phyloP scores from a whole-genome alignment of 2,888 invertebrate species.

The Trachelus troglodyta region DNA sequence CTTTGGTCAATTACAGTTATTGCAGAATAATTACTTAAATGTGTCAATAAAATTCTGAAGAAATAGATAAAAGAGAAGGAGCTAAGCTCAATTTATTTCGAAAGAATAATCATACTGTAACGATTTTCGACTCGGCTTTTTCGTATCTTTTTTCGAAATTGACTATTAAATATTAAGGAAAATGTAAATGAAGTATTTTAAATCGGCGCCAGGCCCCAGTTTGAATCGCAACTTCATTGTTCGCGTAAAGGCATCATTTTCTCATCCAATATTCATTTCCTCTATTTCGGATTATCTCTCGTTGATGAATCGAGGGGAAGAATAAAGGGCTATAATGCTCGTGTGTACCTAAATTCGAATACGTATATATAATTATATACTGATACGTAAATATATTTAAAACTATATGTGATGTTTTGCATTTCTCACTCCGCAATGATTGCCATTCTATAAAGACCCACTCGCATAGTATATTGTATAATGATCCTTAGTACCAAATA shows the following conservation, averaged over 20 bases:
- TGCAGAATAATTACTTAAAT: conserved; percentile 17
- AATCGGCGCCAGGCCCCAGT: neutral
- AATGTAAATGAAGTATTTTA: neutral
- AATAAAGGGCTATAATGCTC: neutral
- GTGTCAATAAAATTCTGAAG: neutral
- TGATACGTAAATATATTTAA: neutral
- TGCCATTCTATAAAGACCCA: neutral
- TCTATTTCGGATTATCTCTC: neutral
- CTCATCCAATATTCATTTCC: neutral
- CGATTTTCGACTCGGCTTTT: neutral
- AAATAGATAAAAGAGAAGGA: neutral
- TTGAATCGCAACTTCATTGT: neutral
- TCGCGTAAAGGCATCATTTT: neutral
- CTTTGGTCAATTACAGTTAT: conserved; percentile 46
- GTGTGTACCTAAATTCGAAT: neutral
- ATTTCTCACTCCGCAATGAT: conserved; percentile 5
- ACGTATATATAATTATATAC: neutral
- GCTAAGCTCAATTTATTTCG: conserved; percentile 30
- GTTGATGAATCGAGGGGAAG: neutral
- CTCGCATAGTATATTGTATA: neutral
- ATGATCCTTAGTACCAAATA: neutral
- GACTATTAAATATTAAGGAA: neutral
- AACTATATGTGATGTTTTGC: conserved; percentile 9
- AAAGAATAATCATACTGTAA: neutral
- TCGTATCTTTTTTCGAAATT: neutral